Evolutionary conservation across 2,113 vertebrate species (phyloP).

Genomic region (Bujurquina vittata): DNA sequence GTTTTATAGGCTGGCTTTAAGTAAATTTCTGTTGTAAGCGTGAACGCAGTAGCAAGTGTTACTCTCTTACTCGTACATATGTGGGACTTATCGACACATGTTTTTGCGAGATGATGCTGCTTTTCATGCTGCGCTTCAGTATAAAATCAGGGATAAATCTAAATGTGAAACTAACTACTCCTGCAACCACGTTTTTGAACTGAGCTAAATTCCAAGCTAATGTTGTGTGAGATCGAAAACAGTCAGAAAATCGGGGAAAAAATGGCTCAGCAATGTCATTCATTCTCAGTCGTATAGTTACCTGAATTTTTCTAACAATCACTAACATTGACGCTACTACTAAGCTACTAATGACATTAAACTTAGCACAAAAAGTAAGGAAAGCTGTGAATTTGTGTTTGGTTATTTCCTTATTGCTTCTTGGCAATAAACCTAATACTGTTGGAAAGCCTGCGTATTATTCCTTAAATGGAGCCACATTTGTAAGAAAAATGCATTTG

Average conservation of each 20-base stretch:
- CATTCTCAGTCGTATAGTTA: too few relatives aligned
- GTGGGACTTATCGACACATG: neutral
- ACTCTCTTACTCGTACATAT: neutral
- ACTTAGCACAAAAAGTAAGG: neutral
- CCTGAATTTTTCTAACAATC: neutral
- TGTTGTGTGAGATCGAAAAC: neutral
- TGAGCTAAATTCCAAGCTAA: neutral
- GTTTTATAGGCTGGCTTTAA: constrained; percentile 50
- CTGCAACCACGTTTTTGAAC: neutral
- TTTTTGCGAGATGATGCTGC: neutral
- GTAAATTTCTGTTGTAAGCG: constrained; percentile 45
- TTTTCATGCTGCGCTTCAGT: too few relatives aligned
- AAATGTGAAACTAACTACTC: neutral
- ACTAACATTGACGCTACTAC: neutral
- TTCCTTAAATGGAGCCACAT: too few relatives aligned
- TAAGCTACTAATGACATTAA: neutral
- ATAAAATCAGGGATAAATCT: too few relatives aligned
- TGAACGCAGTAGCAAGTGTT: constrained; percentile 1
- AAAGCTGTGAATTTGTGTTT: too few relatives aligned
- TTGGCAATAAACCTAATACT: too few relatives aligned
- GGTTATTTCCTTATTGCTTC: too few relatives aligned
- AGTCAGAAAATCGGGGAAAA: neutral
- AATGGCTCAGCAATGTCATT: too few relatives aligned
- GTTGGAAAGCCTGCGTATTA: too few relatives aligned
- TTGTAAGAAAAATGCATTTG: too few relatives aligned